phyloP scores from a whole-genome alignment of 2,797 vertebrate genomes.

The Hippocampus kuda region DNA sequence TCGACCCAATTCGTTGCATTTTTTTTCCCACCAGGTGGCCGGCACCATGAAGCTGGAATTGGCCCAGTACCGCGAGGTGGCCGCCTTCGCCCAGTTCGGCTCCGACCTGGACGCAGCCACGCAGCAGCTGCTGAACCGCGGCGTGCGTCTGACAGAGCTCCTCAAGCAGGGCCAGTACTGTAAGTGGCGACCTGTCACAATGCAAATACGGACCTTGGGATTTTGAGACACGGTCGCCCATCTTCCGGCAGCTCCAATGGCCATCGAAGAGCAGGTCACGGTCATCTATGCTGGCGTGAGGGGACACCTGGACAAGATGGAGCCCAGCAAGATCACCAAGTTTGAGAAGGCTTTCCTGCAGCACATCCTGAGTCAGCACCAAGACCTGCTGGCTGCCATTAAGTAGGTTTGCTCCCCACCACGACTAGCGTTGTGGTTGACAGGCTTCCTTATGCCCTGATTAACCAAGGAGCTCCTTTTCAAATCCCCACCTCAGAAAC shows the following conservation, averaged over 20 bases:
- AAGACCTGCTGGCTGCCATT: slow-evolving; percentile 78
- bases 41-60: slow-evolving; percentile 96
- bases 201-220: no score
- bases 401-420: slow-evolving; percentile 56
- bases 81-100: slow-evolving; percentile 92
- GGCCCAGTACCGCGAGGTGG: slow-evolving; percentile 94
- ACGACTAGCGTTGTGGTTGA: background rate
- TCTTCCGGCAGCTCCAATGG: slow-evolving; percentile 78
- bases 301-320: slow-evolving; percentile 92
- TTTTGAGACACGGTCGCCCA: background rate
- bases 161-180: slow-evolving; percentile 94
- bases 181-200: slow-evolving; percentile 43
- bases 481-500: no score
- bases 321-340: slow-evolving; percentile 93
- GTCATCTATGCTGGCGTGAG: slow-evolving; percentile 95
- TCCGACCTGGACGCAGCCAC: slow-evolving; percentile 94
- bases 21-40: slow-evolving; percentile 70
- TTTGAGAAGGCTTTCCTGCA: slow-evolving; percentile 90
- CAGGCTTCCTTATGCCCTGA: background rate
- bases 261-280: slow-evolving; percentile 92
- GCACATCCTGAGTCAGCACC: slow-evolving; percentile 85
- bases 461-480: background rate
- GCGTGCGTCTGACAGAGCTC: slow-evolving; percentile 89
- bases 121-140: slow-evolving; percentile 89
- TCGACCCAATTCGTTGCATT: background rate